Base-by-base conservation (phyloP, 1,140 invertebrate genomes). In the Lanistes nyassanus region DNA sequence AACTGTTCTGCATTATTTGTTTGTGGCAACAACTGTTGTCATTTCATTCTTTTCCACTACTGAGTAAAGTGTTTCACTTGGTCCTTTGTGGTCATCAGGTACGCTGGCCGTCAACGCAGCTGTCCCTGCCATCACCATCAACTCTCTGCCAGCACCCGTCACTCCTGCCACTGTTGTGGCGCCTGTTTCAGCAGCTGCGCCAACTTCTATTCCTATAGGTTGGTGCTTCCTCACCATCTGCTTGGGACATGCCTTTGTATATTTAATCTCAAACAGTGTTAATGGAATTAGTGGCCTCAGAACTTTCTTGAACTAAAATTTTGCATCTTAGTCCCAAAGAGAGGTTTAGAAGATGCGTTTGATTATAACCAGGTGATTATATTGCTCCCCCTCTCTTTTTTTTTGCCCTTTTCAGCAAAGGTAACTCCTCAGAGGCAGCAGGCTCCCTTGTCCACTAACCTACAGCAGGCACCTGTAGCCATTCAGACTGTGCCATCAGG, bases 371-470 rank as follows among this genome's bases (percentile, higher is more conserved):
- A n/a, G n/a, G n/a, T n/a, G n/a, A n/a, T n/a, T n/a, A n/a, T n/a
- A n/a, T n/a, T n/a, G n/a, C n/a, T n/a, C n/a, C n/a, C n/a, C n/a
- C n/a, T n/a, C n/a, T n/a, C n/a, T n/a, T 60, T 42, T 69, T 2
- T 58, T 77, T 64, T 68, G 11, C 47, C 19, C 11, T 21, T 74
- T 76, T 19, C 69, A 79, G 77, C 77, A 9, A 79, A 76, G 67
- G 77, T 79, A 3, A 76, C 77, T 36, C 77, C 77, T 5, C 77
- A 76, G 55, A 58, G 70, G 6, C 77, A 79, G 39, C 74, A 72
- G 56, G 37, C 64, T 7, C 19, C 74, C 39, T 60, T 66, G 21
- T 29, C 66, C 9, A 29, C 60, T 4, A 51, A 26, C 29, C 37
- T 64, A 11, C 62, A 55, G 21, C 62, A 55, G 9, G 62, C 58